Percentiles rank a stretch among this genome's conserved stretches.
phyloP scores from a whole-genome alignment of 2,113 vertebrate genomes.

The Tichodroma muraria region DNA sequence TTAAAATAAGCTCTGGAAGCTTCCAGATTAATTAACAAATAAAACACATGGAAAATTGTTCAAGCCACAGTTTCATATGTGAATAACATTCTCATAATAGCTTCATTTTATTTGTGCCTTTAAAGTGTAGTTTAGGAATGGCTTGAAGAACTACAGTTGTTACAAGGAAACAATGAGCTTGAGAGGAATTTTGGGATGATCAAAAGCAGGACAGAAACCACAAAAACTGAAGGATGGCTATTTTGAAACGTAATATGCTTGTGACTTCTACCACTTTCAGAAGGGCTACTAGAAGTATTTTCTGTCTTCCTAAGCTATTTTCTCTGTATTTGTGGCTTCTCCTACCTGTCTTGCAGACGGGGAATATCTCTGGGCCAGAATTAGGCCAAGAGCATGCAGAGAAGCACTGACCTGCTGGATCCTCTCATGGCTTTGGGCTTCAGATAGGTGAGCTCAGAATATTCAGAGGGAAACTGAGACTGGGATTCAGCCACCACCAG shows the following conservation, averaged over 20 bases:
- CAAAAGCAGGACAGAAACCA: background rate
- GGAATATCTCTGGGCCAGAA: background rate
- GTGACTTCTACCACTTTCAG: background rate
- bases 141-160: background rate
- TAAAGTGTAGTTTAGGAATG: background rate
- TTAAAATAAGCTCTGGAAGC: slow-evolving; percentile 9
- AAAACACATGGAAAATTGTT: background rate
- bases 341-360: background rate
- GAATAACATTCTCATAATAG: background rate
- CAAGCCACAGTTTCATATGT: background rate
- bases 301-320: background rate
- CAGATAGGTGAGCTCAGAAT: background rate
- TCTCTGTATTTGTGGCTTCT: background rate
- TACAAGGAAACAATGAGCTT: background rate
- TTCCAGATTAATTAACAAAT: slow-evolving; percentile 39
- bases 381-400: background rate
- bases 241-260: background rate
- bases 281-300: background rate
- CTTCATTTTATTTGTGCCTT: background rate
- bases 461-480: background rate
- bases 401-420: background rate
- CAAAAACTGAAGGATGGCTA: background rate
- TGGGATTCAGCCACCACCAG: background rate
- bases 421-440: background rate
- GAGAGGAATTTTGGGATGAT: background rate